Evolutionary conservation across 2,797 vertebrate genomes (phyloP), one percentile per base, ranked within the genome.

Genomic region (Crypturellus tataupa): DNA sequence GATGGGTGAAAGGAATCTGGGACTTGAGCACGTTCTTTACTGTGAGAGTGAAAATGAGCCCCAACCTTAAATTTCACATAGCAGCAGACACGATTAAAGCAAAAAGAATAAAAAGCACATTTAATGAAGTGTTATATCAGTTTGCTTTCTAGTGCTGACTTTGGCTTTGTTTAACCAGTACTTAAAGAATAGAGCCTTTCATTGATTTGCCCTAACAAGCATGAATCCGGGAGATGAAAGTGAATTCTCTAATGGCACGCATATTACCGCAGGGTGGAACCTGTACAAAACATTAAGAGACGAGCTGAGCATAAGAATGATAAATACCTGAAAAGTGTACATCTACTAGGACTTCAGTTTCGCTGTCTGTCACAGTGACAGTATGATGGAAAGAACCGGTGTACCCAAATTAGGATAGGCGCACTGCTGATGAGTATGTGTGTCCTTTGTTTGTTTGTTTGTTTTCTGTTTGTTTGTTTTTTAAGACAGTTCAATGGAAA

Each of bases 211-310:
- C 78, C 44, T 93, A 96, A 92, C 90, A 93, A 95, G 92, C 83
- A 89, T 81, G 87, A 91, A 94, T 95, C 95, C 75, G 60, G 40
- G 53, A 96, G 93, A 97, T 98, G 96, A 97, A 97, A 97, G 97
- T 87, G 91, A 96, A 94, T 97, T 97, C 80, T 94, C 94, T 55
- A 53, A 87, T 94, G 96, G 89, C 84, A 93, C 23, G 20, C 35
- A 49, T 21, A 46, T 89, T 88, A 95, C 71, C 92, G 59, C 46
- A 77, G 85, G 87, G 75, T 93, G 85, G 94, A 86, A 86, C 44
- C 80, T 83, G 60, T 67, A 8, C 24, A 18, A 95, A 93, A 86
- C 0, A 1, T 86, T 72, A 60, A 60, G 47, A 91, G 75, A 85
- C 79, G 79, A 84, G 69, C 70, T 82, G 67, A 91, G 68, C 64